These are phyloP conservation scores for Ariopsis seemanni DNA, from an alignment of 2,113 vertebrate genomes.

Conservation along the genomic window DNA sequence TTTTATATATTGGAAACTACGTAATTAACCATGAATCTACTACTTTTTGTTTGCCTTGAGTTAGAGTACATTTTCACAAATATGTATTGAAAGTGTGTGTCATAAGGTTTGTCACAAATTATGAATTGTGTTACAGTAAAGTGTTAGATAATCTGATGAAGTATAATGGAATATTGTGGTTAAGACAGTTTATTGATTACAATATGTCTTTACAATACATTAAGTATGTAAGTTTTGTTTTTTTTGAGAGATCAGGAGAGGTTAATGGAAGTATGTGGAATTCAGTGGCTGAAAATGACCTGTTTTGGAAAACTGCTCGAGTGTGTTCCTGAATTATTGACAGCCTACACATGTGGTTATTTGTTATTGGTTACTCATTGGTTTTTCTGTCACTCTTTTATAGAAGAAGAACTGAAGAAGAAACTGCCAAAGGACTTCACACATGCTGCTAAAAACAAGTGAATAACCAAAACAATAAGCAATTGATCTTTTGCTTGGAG, in stretches of 20 bases:
- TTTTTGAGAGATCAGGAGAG: not conserved
- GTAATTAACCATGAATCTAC: not conserved
- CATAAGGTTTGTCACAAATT: not conserved
- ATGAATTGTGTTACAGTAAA: not conserved
- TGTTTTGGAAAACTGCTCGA: not conserved
- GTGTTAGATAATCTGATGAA: not conserved
- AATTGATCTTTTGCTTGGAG: not conserved
- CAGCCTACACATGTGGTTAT: not conserved
- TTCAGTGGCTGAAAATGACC: not conserved
- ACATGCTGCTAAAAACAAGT: not conserved
- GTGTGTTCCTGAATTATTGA: not conserved
- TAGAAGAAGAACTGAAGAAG: conserved; percentile 10
- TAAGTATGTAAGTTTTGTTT: too few species aligned
- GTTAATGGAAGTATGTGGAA: not conserved
- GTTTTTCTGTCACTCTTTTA: conserved; percentile 3
- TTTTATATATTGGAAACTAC: not conserved
- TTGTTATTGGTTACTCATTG: not conserved
- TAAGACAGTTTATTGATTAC: not conserved
- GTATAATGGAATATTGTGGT: not conserved
- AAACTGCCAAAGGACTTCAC: not conserved
- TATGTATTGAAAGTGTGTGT: not conserved
- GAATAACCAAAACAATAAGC: not conserved
- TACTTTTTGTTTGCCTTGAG: not conserved
- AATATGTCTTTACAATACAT: not conserved
- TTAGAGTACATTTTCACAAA: not conserved